phyloP scores from a whole-genome alignment of 1,140 invertebrate species.

The Ephestia elutella region DNA sequence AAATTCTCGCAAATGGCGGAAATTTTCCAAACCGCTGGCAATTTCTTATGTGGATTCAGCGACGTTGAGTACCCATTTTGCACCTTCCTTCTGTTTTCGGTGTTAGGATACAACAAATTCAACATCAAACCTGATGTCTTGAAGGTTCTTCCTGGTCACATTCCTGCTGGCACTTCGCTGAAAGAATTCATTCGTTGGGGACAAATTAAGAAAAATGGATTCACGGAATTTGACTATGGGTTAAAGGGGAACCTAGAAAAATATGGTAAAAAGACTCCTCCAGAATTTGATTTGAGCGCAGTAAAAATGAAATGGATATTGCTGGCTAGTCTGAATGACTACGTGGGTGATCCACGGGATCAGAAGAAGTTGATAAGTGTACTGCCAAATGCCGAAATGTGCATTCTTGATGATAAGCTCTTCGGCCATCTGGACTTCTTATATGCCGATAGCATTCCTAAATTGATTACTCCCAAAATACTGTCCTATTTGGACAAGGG shows the following conservation, averaged over 20 bases:
- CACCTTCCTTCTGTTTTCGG: constrained; percentile 16
- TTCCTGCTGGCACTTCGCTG: constrained; percentile 81
- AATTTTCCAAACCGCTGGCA: neutral
- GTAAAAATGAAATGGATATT: constrained; percentile 66
- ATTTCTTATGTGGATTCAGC: constrained; percentile 14
- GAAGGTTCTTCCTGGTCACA: constrained; percentile 78
- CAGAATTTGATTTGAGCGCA: constrained; percentile 59
- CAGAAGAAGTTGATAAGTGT: constrained; percentile 11
- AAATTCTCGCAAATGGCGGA: constrained; percentile 18
- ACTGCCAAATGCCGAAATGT: constrained; percentile 24
- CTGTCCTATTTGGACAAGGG: constrained; percentile 13
- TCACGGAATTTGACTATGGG: constrained; percentile 25
- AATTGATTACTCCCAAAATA: constrained; percentile 29
- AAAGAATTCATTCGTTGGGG: constrained; percentile 79
- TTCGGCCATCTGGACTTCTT: constrained; percentile 75
- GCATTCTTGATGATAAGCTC: constrained; percentile 17
- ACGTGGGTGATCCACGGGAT: constrained; percentile 48
- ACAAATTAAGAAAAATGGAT: constrained; percentile 73
- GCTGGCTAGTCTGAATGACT: constrained; percentile 62
- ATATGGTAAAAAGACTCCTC: constrained; percentile 62
- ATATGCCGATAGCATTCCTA: constrained; percentile 61
- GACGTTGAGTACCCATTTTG: constrained; percentile 16
- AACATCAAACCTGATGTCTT: constrained; percentile 36
- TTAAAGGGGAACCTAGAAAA: constrained; percentile 14
- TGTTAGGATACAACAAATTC: constrained; percentile 20